Evolutionary conservation across 2,888 invertebrate genomes (phyloP).

Genomic region (Ptychoptera albimana): DNA sequence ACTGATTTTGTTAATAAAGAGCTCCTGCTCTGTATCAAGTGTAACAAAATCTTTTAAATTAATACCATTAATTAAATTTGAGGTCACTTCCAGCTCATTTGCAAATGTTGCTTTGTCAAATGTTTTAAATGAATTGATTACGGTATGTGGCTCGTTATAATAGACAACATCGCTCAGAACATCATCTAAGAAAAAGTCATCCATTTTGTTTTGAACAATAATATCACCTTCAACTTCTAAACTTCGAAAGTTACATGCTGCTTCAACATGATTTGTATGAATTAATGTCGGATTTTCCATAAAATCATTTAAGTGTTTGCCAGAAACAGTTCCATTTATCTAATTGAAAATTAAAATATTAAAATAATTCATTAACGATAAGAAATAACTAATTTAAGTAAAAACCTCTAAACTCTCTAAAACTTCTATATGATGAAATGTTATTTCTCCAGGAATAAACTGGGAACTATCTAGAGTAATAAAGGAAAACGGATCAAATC

Average conservation of each 20-base stretch:
- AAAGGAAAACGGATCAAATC: constrained; percentile 29
- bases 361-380: neutral
- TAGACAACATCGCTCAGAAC: constrained; percentile 33
- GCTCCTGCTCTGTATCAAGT: constrained; percentile 31
- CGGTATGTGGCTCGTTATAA: constrained; percentile 21
- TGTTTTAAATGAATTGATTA: constrained; percentile 32
- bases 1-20: constrained; percentile 26
- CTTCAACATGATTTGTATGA: constrained; percentile 26
- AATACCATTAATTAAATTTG: constrained; percentile 31
- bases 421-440: constrained; percentile 36
- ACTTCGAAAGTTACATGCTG: constrained; percentile 32
- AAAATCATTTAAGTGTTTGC: constrained; percentile 27
- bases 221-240: constrained; percentile 36
- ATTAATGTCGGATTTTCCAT: constrained; percentile 32
- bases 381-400: too few relatives aligned
- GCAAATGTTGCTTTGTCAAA: constrained; percentile 30
- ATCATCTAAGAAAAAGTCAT: constrained; percentile 24
- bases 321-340: constrained; percentile 34
- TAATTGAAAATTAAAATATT: constrained; percentile 13
- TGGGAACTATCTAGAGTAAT: constrained; percentile 33
- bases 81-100: constrained; percentile 26
- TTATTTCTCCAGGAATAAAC: constrained; percentile 27
- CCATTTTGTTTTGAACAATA: constrained; percentile 28
- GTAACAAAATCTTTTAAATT: constrained; percentile 32
- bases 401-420: constrained; percentile 34